These are phyloP conservation scores for Aurelia coerulea DNA, from an alignment of 30 jellyfish, hydroid and myxozoan genomes.

Conservation along the genomic window DNA sequence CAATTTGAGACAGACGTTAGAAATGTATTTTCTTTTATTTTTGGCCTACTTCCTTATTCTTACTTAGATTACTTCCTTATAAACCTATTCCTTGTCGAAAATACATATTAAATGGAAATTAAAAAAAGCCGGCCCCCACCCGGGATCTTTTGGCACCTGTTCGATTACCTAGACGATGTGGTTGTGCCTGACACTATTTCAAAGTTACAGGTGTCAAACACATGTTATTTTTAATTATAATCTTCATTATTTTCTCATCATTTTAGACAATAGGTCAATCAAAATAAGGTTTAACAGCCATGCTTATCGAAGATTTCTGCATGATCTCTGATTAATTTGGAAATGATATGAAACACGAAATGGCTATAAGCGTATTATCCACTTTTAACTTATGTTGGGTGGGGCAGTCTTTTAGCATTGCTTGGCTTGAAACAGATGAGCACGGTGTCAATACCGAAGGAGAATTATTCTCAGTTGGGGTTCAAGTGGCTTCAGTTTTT, in stretches of 20 bases:
- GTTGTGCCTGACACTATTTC: constrained; percentile 3
- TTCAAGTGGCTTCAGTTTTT: no score
- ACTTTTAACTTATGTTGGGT: no score
- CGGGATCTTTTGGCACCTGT: constrained; percentile 10
- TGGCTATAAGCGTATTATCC: no score
- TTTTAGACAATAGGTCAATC: not conserved
- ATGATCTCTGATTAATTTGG: no score
- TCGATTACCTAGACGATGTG: constrained; percentile 34
- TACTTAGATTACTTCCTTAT: not conserved
- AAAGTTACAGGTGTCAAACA: constrained; percentile 37
- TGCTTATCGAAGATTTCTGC: not conserved
- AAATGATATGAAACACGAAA: not conserved
- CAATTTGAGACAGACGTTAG: no score
- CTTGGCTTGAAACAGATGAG: no score
- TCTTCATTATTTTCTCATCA: not conserved
- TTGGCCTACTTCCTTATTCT: no score
- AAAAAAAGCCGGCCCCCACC: not conserved
- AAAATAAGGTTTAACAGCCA: not conserved
- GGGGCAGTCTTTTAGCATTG: no score
- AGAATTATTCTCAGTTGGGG: no score
- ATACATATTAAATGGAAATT: not conserved
- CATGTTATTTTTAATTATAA: constrained; percentile 12
- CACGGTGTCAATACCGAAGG: no score
- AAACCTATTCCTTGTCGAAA: not conserved
- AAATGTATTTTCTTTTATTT: no score